These are phyloP conservation scores for Mythimna ferrago DNA, from an alignment of 2,888 invertebrate species.

Conservation along the genomic window DNA sequence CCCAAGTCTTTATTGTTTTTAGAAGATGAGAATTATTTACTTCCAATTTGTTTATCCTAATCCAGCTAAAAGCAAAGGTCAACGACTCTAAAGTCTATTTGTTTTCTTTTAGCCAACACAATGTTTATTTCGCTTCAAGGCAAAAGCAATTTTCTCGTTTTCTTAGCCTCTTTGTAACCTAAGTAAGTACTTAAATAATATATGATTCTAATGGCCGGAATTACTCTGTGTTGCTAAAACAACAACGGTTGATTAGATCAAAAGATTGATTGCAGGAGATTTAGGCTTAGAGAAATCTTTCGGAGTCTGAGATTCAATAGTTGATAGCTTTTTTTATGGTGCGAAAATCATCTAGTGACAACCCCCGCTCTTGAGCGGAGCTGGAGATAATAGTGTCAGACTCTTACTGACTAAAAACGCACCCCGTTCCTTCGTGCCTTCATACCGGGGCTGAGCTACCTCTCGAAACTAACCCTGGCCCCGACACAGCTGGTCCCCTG, in stretches of 20 bases:
- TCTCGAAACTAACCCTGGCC: too few species aligned
- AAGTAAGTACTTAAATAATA: constrained; percentile 20
- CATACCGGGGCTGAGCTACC: too few species aligned
- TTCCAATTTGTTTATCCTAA: not conserved
- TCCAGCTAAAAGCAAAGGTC: constrained; percentile 11
- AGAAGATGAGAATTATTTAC: not conserved
- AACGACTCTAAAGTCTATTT: constrained; percentile 15
- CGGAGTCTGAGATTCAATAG: not conserved
- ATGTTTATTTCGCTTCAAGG: constrained; percentile 43
- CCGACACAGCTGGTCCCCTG: too few species aligned
- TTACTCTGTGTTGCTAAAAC: constrained; percentile 33
- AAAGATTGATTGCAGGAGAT: constrained; percentile 25
- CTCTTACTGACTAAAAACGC: too few species aligned
- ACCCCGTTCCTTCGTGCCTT: too few species aligned
- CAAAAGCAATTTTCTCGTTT: constrained; percentile 42
- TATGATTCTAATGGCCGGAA: constrained; percentile 38
- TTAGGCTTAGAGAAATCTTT: not conserved
- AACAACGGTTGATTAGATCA: constrained; percentile 33
- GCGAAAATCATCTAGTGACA: too few species aligned
- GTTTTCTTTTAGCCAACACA: constrained; percentile 18
- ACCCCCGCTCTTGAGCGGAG: too few species aligned
- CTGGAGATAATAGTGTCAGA: too few species aligned
- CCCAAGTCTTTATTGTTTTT: not conserved
- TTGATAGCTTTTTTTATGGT: not conserved
- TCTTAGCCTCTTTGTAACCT: constrained; percentile 27